A percentile compares a stretch with the other conserved stretches of the same genome.
Conservation (phyloP, 2,888 invertebrate genomes). For the Plebejus argus region DNA sequence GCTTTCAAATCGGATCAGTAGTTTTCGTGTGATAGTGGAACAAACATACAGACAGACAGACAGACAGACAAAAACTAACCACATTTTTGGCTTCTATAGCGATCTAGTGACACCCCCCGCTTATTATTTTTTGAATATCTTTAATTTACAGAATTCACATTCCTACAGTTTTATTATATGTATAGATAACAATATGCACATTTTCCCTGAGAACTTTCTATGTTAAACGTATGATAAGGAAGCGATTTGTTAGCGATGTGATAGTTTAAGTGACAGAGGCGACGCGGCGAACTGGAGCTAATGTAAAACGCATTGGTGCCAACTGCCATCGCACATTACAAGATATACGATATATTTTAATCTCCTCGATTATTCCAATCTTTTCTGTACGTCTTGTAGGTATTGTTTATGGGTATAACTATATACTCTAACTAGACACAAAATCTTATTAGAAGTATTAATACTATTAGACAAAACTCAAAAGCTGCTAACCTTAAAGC, state of each 20-base stretch:
- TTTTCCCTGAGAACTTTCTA: conserved; percentile 11
- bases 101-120: too few relatives aligned
- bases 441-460: neutral
- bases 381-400: neutral
- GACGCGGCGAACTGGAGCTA: conserved; percentile 28
- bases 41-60: too few relatives aligned
- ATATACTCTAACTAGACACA: neutral
- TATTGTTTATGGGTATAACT: neutral
- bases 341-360: too few relatives aligned
- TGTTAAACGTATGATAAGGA: conserved; percentile 22
- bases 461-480: neutral
- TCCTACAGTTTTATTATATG: too few relatives aligned
- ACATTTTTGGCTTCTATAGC: too few relatives aligned
- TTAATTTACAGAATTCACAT: too few relatives aligned
- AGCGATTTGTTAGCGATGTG: conserved; percentile 21
- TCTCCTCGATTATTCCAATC: neutral
- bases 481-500: too few relatives aligned
- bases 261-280: conserved; percentile 19
- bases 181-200: neutral
- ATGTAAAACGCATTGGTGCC: conserved; percentile 7
- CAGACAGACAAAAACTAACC: too few relatives aligned
- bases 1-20: too few relatives aligned
- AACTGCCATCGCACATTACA: neutral
- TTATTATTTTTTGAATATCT: too few relatives aligned
- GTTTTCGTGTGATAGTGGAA: too few relatives aligned